Percentiles rank a stretch among this genome's conserved stretches.
Conservation (phyloP, 2,113 vertebrate genomes). For the Planiliza haematocheilus region DNA sequence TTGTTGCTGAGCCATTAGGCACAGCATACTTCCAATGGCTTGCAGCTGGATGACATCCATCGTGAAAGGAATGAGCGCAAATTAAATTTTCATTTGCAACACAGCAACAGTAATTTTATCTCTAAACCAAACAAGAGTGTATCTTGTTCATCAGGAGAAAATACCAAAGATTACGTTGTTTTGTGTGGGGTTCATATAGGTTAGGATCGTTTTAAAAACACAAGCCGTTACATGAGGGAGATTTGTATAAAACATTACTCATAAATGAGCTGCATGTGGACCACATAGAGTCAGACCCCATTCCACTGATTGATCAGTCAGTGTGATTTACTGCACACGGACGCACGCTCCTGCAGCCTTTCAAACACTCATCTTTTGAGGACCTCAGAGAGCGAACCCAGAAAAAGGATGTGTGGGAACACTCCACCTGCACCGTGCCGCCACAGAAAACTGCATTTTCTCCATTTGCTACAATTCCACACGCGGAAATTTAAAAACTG, state of each 20-base stretch:
- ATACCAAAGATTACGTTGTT: neutral
- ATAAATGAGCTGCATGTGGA: no score
- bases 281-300: no score
- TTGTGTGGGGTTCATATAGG: fast-evolving
- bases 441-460: constrained; percentile 51
- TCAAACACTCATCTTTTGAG: constrained; percentile 52
- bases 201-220: neutral
- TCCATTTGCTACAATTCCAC: constrained; percentile 28
- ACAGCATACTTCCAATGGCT: constrained; percentile 35
- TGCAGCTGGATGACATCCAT: constrained; percentile 25
- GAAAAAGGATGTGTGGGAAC: constrained; percentile 60
- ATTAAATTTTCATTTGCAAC: constrained; percentile 45
- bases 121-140: neutral
- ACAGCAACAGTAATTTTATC: constrained; percentile 13
- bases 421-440: constrained; percentile 35
- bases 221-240: neutral
- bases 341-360: constrained; percentile 34
- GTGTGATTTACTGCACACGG: constrained; percentile 3
- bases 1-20: constrained; percentile 64
- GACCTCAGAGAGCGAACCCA: constrained; percentile 45
- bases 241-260: no score
- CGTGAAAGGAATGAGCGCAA: constrained; percentile 21
- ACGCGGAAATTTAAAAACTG: neutral
- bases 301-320: neutral
- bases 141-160: neutral